phyloP scores from a whole-genome alignment of 2,888 invertebrate genomes.

The Formica aserva region DNA sequence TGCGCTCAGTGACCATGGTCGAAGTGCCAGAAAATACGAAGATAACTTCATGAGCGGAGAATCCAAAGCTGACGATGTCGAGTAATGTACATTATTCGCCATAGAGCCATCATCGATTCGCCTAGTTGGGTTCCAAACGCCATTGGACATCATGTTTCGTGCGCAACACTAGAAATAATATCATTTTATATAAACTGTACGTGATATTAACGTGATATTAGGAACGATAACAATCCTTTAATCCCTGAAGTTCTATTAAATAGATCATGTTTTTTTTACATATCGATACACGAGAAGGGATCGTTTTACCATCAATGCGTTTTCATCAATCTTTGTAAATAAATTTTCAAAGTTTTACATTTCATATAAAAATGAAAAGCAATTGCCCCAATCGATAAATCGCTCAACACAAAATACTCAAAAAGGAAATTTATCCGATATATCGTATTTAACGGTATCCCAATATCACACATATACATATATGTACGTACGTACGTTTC shows the following conservation, averaged over 20 bases:
- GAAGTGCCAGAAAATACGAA: conserved; percentile 94
- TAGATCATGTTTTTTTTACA: not conserved
- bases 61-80: conserved; percentile 72
- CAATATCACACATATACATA: not conserved
- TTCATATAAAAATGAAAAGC: not conserved
- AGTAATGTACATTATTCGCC: conserved; percentile 65
- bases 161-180: conserved; percentile 46
- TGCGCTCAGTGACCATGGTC: conserved; percentile 97
- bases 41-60: conserved; percentile 93
- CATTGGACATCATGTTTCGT: conserved; percentile 79
- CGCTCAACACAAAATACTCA: not conserved
- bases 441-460: conserved; percentile 29
- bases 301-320: not conserved
- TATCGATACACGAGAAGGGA: not conserved
- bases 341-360: not conserved
- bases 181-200: not conserved
- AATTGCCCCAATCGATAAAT: not conserved
- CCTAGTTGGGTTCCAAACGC: conserved; percentile 66
- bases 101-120: conserved; percentile 62
- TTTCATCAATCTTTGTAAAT: not conserved
- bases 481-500: not conserved
- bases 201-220: not conserved
- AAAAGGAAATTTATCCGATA: not conserved
- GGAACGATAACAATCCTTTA: not conserved
- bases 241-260: not conserved